A percentile compares a stretch with the other conserved stretches of the same genome.
phyloP scores from a whole-genome alignment of 1,140 invertebrate genomes.

The Aphidius gifuensis region DNA sequence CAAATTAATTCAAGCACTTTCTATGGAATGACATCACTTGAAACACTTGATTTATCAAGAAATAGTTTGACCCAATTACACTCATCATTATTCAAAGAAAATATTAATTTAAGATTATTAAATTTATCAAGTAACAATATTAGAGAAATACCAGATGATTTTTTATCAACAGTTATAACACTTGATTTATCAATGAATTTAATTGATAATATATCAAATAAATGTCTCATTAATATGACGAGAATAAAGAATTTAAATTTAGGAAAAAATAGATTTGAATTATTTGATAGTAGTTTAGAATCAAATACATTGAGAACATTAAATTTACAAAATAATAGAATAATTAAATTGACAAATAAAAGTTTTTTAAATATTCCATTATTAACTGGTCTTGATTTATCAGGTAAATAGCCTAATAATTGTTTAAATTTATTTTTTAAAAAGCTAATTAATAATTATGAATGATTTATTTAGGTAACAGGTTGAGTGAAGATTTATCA shows the following conservation, averaged over 20 bases:
- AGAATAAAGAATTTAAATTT: conserved; percentile 59
- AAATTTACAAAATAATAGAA: conserved; percentile 36
- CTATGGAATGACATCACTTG: conserved; percentile 47
- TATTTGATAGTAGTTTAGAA: conserved; percentile 31
- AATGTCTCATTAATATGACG: conserved; percentile 57
- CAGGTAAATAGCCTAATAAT: conserved; percentile 33
- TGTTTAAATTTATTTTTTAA: not conserved
- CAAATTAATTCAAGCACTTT: conserved; percentile 51
- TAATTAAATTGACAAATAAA: conserved; percentile 33
- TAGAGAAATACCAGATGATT: conserved; percentile 29
- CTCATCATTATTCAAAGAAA: conserved; percentile 56
- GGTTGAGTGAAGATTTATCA: conserved; percentile 46
- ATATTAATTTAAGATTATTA: conserved; percentile 57
- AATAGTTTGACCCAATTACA: conserved; percentile 61
- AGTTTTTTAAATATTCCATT: conserved; percentile 35
- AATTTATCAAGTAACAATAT: conserved; percentile 65
- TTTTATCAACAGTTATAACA: conserved; percentile 30
- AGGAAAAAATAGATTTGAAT: conserved; percentile 41
- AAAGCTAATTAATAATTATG: not conserved
- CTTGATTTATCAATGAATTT: conserved; percentile 67
- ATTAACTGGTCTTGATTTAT: conserved; percentile 42
- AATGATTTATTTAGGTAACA: conserved; percentile 55
- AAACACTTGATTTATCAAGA: conserved; percentile 63
- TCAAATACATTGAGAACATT: conserved; percentile 35
- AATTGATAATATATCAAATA: conserved; percentile 57